Evolutionary conservation across 2,888 invertebrate genomes (phyloP).

Genomic region (Marronus borbonicus): DNA sequence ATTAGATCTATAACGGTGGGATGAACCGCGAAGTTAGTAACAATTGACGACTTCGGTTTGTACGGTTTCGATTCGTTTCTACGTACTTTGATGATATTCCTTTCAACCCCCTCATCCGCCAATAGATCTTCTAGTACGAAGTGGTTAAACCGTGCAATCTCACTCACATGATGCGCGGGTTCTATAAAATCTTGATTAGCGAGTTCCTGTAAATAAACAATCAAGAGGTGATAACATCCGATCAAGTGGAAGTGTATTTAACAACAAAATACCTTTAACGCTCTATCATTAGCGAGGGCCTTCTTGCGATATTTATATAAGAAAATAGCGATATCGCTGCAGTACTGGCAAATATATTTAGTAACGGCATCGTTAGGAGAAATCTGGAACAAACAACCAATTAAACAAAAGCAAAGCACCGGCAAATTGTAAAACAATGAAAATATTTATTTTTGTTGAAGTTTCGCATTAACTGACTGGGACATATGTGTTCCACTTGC

Average conservation of each 20-base stretch:
- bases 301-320: slow-evolving; percentile 52
- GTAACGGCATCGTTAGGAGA: slow-evolving; percentile 47
- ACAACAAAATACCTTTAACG: slow-evolving; percentile 48
- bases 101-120: neutral
- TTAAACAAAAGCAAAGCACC: neutral
- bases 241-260: too few species aligned
- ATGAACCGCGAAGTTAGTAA: slow-evolving; percentile 38
- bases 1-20: slow-evolving; percentile 46
- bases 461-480: neutral
- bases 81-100: neutral
- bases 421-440: neutral
- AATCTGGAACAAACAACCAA: slow-evolving; percentile 51
- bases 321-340: slow-evolving; percentile 53
- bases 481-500: neutral
- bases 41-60: neutral
- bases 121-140: neutral
- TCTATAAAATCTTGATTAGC: slow-evolving; percentile 16
- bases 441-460: neutral
- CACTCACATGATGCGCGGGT: neutral
- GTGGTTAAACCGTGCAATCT: slow-evolving; percentile 18
- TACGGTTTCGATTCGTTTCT: neutral
- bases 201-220: slow-evolving; percentile 37
- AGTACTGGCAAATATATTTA: slow-evolving; percentile 53
- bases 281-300: slow-evolving; percentile 52
- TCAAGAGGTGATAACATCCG: neutral